phyloP scores from a whole-genome alignment of 2,888 invertebrate species.

The Campopleginae sp. region DNA sequence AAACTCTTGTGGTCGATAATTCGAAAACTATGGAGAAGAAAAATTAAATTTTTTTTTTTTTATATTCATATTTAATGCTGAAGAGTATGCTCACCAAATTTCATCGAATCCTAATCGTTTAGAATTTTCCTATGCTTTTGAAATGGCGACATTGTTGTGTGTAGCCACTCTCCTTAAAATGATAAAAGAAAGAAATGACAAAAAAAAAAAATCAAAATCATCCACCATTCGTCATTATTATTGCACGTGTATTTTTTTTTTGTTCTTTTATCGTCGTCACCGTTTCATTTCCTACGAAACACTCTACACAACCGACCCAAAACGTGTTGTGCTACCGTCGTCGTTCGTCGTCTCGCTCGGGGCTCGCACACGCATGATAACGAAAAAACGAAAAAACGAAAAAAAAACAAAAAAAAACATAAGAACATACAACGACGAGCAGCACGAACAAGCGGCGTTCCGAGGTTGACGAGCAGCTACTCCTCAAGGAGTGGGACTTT shows the following conservation, averaged over 20 bases:
- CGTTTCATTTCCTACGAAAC: constrained; percentile 72
- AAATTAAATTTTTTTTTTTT: too few relatives aligned
- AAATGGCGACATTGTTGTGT: too few relatives aligned
- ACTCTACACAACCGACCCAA: constrained; percentile 57
- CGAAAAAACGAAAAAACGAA: constrained; percentile 51
- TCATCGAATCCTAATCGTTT: too few relatives aligned
- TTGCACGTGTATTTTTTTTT: constrained; percentile 72
- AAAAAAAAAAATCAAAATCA: constrained; percentile 47
- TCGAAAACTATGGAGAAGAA: too few relatives aligned
- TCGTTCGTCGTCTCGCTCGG: constrained; percentile 66
- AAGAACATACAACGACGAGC: constrained; percentile 72
- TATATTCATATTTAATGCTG: too few relatives aligned
- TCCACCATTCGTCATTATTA: constrained; percentile 70
- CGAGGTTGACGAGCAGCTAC: constrained; percentile 91
- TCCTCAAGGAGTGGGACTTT: constrained; percentile 95
- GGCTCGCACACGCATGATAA: constrained; percentile 31
- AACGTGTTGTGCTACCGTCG: constrained; percentile 63
- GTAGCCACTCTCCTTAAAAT: too few relatives aligned
- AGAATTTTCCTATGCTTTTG: too few relatives aligned
- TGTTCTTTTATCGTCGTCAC: constrained; percentile 67
- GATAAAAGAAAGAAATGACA: neutral
- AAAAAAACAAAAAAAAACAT: constrained; percentile 61
- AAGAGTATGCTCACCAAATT: too few relatives aligned
- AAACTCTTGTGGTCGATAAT: too few relatives aligned
- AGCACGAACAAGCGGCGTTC: constrained; percentile 81